Base-by-base conservation (phyloP, 2,888 invertebrate species). In the Muscina levida region DNA sequence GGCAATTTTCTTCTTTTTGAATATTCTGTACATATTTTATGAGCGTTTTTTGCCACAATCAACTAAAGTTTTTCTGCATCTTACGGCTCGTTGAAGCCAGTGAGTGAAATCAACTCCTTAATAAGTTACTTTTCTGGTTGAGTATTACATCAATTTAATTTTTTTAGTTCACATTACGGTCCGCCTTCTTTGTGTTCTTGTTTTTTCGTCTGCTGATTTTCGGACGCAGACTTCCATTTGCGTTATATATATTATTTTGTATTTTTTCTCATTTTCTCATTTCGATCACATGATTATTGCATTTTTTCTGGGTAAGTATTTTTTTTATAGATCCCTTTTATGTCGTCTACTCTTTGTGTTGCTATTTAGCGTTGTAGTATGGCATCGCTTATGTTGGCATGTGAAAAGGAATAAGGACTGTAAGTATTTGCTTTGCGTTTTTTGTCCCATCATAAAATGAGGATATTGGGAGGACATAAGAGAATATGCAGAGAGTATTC, bases 21-120 rank as follows among this genome's bases (percentile, higher is more conserved):
- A 31, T 31, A 3, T 62, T 39, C 37, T 62, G 42, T 62, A 1
- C 22, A 39, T 15, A 17, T n/a, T 39, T 59, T 59, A 74, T 56
- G 4, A 48, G 13, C 31, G 42, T 13, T n/a, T 44, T 72, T 56
- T 39, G 72, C 72, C 72, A 67, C 51, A 59, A 59, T 62, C 71
- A 72, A n/a, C n/a, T n/a, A n/a, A 67, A 70, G 77, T 48, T 71
- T 77, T 74, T 59, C 62, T 81, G 71, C 81, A 77, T 72, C 81
- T 77, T 70, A 72, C 74, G 59, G 67, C 66, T 5, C 1, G 46
- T 39, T 56, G 11, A 15, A 10, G 44, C 2, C 11, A 11, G 44
- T n/a, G 11, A 11, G 44, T 11, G 44, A 57, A 57, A 57, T 37
- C 57, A n/a, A n/a, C n/a, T n/a, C n/a, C n/a, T n/a, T 8, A 31